These are phyloP conservation scores for Tokudaia tokunoshimensis DNA, from an alignment of 2,797 vertebrate species.

Conservation along the genomic window DNA sequence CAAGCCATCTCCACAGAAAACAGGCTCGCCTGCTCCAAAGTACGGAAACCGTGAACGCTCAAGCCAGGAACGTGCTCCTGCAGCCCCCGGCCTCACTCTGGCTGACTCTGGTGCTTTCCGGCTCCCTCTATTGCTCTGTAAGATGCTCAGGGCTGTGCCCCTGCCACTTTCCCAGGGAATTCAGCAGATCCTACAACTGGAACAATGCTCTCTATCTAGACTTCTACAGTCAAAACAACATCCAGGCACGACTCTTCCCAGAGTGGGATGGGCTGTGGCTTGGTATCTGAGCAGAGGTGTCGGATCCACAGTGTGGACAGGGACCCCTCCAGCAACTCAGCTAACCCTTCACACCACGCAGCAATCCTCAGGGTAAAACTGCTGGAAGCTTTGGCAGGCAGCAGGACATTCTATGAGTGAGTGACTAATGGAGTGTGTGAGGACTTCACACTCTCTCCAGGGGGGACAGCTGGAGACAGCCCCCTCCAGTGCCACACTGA, in stretches of 20 bases:
- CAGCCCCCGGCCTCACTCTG: conserved; percentile 24
- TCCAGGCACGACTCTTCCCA: fast-evolving
- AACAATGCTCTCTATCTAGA: neutral
- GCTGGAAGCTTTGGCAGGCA: neutral
- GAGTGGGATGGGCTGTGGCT: fast-evolving
- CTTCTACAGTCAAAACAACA: neutral
- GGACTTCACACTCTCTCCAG: neutral
- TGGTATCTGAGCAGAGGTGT: neutral
- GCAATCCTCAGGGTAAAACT: neutral
- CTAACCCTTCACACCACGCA: neutral
- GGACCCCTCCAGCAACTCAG: neutral
- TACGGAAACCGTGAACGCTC: conserved; percentile 53
- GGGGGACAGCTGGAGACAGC: no score
- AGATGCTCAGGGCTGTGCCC: conserved; percentile 21
- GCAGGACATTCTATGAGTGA: neutral
- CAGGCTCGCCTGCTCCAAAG: conserved; percentile 59
- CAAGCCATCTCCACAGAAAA: conserved; percentile 85
- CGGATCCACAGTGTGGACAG: neutral
- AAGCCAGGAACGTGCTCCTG: conserved; percentile 32
- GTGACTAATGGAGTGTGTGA: neutral
- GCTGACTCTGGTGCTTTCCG: neutral
- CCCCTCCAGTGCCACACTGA: neutral
- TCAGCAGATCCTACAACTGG: neutral
- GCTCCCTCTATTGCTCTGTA: conserved; percentile 3
- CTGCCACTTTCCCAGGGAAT: conserved; percentile 29